A percentile compares a stretch with the other conserved stretches of the same genome.
Evolutionary conservation across 1,140 invertebrate genomes (phyloP).

Genomic region (Chymomyza costata): DNA sequence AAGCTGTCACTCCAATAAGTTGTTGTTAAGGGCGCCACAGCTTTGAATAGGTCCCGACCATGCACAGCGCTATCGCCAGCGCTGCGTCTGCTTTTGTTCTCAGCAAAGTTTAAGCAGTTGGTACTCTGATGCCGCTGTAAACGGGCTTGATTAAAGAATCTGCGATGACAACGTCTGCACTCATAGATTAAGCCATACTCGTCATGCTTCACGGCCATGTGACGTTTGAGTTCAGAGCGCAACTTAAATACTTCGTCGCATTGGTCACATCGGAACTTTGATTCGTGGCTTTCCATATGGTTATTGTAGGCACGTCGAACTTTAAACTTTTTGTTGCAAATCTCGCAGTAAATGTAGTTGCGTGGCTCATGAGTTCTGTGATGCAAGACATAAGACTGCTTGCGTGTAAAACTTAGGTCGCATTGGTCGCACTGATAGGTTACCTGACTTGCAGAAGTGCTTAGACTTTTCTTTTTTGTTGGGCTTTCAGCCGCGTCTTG

Average conservation of each 20-base stretch:
- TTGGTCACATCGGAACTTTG: slow-evolving; percentile 55
- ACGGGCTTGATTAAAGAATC: slow-evolving; percentile 50
- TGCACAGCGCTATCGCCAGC: slow-evolving; percentile 28
- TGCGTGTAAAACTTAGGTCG: slow-evolving; percentile 57
- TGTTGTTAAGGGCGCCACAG: slow-evolving; percentile 75
- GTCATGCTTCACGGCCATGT: slow-evolving; percentile 57
- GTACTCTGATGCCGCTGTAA: slow-evolving; percentile 54
- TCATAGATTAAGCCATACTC: slow-evolving; percentile 57
- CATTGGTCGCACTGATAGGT: slow-evolving; percentile 50
- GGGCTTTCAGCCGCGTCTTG: slow-evolving; percentile 15
- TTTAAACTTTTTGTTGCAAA: slow-evolving; percentile 74
- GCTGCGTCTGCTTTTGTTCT: slow-evolving; percentile 26
- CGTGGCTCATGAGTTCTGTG: slow-evolving; percentile 78
- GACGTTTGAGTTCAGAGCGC: slow-evolving; percentile 57
- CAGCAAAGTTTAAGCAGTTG: slow-evolving; percentile 36
- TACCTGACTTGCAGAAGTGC: slow-evolving; percentile 23
- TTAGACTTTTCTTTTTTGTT: slow-evolving; percentile 29
- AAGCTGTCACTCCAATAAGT: slow-evolving; percentile 76
- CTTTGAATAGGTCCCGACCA: slow-evolving; percentile 74
- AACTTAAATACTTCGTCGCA: slow-evolving; percentile 52
- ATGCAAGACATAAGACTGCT: slow-evolving; percentile 76
- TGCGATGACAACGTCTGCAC: slow-evolving; percentile 68
- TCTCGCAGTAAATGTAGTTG: slow-evolving; percentile 75
- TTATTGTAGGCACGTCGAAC: slow-evolving; percentile 68
- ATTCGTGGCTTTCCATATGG: slow-evolving; percentile 73